A percentile compares a stretch with the other conserved stretches of the same genome.
Evolutionary conservation across 1,140 invertebrate genomes (phyloP).

Genomic region (Metaphire vulgaris): DNA sequence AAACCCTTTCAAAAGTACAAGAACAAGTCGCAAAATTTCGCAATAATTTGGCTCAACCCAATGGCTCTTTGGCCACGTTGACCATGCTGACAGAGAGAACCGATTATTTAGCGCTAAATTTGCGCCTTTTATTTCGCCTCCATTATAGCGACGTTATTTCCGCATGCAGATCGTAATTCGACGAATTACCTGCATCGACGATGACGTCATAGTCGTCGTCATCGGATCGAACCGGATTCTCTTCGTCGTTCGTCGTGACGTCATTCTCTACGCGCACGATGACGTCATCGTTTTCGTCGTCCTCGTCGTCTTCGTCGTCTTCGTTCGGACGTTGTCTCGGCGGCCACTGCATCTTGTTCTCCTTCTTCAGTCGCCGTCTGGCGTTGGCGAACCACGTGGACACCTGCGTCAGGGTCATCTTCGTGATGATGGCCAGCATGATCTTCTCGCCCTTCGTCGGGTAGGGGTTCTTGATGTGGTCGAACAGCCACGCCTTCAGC

Average conservation of each 20-base stretch:
- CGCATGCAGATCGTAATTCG: too few relatives aligned
- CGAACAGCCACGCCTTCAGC: conserved; percentile 92
- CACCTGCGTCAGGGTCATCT: conserved; percentile 83
- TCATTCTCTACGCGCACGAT: conserved; percentile 36
- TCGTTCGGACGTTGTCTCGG: conserved; percentile 53
- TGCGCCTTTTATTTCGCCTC: too few relatives aligned
- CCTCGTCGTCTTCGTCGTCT: conserved; percentile 23
- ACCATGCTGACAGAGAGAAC: too few relatives aligned
- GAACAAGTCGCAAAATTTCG: too few relatives aligned
- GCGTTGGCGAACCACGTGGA: conserved; percentile 37
- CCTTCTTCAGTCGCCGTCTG: conserved; percentile 65
- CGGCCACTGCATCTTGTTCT: conserved; percentile 96
- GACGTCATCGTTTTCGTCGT: conserved; percentile 40
- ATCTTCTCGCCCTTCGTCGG: conserved; percentile 98
- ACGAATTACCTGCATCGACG: background rate
- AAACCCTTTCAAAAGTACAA: too few relatives aligned
- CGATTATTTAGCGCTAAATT: too few relatives aligned
- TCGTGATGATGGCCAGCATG: conserved; percentile 96
- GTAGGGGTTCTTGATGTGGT: conserved; percentile 98
- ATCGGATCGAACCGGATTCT: background rate
- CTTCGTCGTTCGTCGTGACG: background rate
- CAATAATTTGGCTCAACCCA: too few relatives aligned
- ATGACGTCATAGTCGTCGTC: conserved; percentile 12
- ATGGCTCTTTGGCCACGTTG: too few relatives aligned
- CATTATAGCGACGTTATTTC: too few relatives aligned